Conservation (phyloP, 2,113 vertebrate genomes). For the Dicaeum eximium region DNA sequence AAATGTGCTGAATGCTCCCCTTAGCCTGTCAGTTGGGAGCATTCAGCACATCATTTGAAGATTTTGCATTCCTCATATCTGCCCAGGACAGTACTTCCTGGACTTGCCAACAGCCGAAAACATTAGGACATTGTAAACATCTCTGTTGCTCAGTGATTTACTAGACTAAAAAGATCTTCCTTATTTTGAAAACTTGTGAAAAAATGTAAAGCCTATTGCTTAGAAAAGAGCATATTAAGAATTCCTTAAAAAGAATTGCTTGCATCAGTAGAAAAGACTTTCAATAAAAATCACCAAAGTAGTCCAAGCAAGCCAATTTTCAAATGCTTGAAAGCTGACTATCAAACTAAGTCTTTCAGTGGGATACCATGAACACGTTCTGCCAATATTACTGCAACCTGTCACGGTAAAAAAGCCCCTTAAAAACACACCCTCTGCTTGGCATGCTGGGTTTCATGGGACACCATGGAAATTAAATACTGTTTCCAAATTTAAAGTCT, state of each 20-base stretch:
- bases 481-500: background rate
- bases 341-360: background rate
- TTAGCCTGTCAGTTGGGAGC: background rate
- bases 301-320: background rate
- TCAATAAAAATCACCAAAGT: background rate
- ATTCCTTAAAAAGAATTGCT: background rate
- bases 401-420: background rate
- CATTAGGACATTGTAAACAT: conserved; percentile 60
- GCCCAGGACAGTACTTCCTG: background rate
- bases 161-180: background rate
- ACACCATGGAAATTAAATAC: background rate
- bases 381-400: background rate
- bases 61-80: background rate
- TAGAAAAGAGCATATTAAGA: background rate
- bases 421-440: background rate
- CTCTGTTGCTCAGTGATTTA: background rate
- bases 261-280: background rate
- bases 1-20: conserved; percentile 43
- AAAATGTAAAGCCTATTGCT: background rate
- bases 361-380: background rate
- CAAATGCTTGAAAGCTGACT: background rate
- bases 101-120: conserved; percentile 48
- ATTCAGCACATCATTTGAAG: conserved; percentile 33
- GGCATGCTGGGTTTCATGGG: background rate
- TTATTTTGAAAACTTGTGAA: background rate